Base-by-base conservation (phyloP, 2,888 invertebrate species). In the Drosophila merina region DNA sequence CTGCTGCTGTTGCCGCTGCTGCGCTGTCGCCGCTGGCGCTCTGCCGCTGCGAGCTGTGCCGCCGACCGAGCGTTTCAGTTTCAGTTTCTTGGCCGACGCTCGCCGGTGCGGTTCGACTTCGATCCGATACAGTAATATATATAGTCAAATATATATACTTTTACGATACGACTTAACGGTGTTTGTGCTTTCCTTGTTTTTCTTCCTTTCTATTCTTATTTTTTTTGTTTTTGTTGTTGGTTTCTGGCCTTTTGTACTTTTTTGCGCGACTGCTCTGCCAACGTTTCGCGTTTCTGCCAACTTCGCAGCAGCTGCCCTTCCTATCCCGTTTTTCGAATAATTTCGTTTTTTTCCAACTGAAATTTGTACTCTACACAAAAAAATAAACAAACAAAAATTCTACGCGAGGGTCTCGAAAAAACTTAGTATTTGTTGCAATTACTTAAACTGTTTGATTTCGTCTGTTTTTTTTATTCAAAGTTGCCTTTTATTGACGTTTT, bases 1-100 rank as follows among this genome's bases (percentile, higher is more conserved):
- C 28, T 28, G 20, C 28, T 28, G 28, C 48, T 20, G 20, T 20
- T 20, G 36, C 44, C 57, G 49, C 50, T 48, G 20, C 64, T 55
- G 62, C 12, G 7, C 2, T 47, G 69, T 42, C 68, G 66, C 59
- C 57, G 72, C 51, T 50, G 59, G 70, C 64, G 28, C 26, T 54
- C 50, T 55, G 59, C 47, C 25, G 44, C 25, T 44, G 10, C 7
- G 10, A 20, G 20, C 20, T 20, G 10, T 38, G 64, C 62, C 69
- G 70, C 50, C 69, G 28, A 40, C 33, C n/a, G 57, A 42, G 73
- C 66, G 72, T 74, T 88, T 89, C 74, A 78, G 83, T 89, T 78
- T 89, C 79, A 78, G 83, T 88, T 83, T 76, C 75, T 86, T 83
- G 68, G 59, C 83, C 76, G 89, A 79, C 82, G 78, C 76, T 84